Base-by-base conservation (phyloP, 2,113 vertebrate genomes). In the Grallaria varia region DNA sequence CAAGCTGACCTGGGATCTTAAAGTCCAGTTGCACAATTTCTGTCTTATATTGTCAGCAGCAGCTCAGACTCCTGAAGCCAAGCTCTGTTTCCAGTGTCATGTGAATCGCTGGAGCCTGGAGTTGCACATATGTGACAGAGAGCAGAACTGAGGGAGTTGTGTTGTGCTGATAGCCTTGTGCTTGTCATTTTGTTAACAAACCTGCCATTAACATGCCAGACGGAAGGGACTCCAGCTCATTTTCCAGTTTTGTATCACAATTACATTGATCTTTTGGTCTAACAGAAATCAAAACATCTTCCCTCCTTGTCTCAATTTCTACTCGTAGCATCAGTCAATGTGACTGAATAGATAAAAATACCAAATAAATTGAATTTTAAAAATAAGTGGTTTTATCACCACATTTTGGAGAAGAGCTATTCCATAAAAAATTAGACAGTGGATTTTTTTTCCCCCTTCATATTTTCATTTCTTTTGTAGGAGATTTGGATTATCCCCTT, bases 151-250 rank as follows among this genome's bases (percentile, higher is more conserved):
- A 37, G 35, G 64, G 55, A 40, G 45, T 7, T 1, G 63, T 78
- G 96, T 78, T 95, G 92, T 67, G 77, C 92, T 27, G 91, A 78
- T 75, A 89, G 84, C 93, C 95, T 67, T 1, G 6, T 45, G 59
- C 84, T 77, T 92, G 80, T 87, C 87, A 87, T 93, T 84, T 91
- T 89, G 78, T 89, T 91, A 93, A 91, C 93, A 95, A 87, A 94
- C 77, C 93, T 95, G 93, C 84, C 84, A 78, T 72, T 72, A 64
- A 67, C 3, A 50, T 75, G 92, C 84, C 84, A 94, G 95, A 79
- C 92, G 75, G 84, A 78, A 89, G 90, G 87, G 69, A 44, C 69
- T 91, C 89, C 84, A 81, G 95, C 90, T 95, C 64, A 25, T 77
- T 93, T 80, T 84, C 80, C 73, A 84, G 76, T 84, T 95, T 71